Percentiles rank a stretch among this genome's conserved stretches.
phyloP scores from a whole-genome alignment of 2,113 vertebrate species.

The Condylura cristata region DNA sequence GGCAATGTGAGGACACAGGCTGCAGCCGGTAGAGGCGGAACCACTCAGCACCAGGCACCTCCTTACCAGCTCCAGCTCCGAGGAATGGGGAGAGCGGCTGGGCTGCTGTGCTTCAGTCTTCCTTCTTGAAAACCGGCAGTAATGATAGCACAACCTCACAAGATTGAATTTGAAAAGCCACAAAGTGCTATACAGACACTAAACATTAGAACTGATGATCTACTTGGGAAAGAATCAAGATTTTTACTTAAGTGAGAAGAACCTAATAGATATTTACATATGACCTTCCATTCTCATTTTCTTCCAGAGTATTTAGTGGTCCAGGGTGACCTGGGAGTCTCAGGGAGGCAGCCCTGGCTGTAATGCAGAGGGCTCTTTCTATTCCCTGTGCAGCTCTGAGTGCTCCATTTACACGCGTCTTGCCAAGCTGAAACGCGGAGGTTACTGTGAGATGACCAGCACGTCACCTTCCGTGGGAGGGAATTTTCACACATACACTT shows the following conservation, averaged over 20 bases:
- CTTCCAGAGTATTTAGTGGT: accelerated
- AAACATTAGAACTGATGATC: neutral
- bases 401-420: accelerated
- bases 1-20: neutral
- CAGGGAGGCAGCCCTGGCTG: neutral
- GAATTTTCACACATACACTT: neutral
- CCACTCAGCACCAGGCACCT: accelerated
- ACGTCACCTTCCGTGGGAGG: neutral
- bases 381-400: accelerated
- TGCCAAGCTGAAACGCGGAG: neutral
- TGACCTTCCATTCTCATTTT: accelerated
- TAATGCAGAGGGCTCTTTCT: neutral
- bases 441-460: neutral
- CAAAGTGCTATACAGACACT: too few species aligned
- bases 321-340: accelerated
- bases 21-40: too few species aligned
- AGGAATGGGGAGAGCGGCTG: accelerated
- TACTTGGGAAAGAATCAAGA: neutral
- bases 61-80: accelerated
- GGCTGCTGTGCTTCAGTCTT: accelerated
- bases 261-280: too few species aligned
- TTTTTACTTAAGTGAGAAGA: neutral
- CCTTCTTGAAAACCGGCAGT: neutral
- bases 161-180: neutral
- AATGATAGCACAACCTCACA: accelerated